phyloP scores from a whole-genome alignment of 2,113 vertebrate genomes.

The Brachypodius melanocephalos region DNA sequence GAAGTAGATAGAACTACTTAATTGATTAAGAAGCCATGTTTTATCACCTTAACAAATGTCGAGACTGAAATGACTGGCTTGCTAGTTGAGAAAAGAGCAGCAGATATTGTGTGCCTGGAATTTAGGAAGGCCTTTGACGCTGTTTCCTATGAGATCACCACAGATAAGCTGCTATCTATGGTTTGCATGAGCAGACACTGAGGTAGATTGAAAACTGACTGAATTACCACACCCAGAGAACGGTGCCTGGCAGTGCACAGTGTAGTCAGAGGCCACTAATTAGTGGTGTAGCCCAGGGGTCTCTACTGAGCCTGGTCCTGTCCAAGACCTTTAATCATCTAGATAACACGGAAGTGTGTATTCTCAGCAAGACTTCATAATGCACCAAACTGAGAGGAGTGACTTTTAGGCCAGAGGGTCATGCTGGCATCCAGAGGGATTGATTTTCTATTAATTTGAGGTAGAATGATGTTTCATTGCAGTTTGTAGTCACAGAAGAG shows the following conservation, averaged over 20 bases:
- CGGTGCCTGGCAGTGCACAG: not conserved
- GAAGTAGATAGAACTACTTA: not conserved
- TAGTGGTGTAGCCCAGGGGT: not conserved
- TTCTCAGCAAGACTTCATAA: not conserved
- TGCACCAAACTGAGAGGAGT: not conserved
- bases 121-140: not conserved
- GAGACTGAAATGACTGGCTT: not conserved
- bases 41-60: not conserved
- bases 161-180: not conserved
- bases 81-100: not conserved
- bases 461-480: not conserved
- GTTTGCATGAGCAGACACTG: not conserved
- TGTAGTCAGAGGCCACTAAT: not conserved
- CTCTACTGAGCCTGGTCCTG: not conserved
- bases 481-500: not conserved
- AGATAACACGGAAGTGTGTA: not conserved
- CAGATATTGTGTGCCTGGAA: fast-evolving
- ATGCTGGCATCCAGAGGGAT: not conserved
- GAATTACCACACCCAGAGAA: not conserved
- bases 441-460: not conserved
- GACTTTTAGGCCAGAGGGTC: not conserved
- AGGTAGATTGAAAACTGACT: not conserved
- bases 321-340: not conserved
- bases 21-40: not conserved
- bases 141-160: not conserved